Evolutionary conservation across 2,113 vertebrate genomes (phyloP), one percentile per base, ranked within the genome.

Genomic region (Leucoraja erinaceus): DNA sequence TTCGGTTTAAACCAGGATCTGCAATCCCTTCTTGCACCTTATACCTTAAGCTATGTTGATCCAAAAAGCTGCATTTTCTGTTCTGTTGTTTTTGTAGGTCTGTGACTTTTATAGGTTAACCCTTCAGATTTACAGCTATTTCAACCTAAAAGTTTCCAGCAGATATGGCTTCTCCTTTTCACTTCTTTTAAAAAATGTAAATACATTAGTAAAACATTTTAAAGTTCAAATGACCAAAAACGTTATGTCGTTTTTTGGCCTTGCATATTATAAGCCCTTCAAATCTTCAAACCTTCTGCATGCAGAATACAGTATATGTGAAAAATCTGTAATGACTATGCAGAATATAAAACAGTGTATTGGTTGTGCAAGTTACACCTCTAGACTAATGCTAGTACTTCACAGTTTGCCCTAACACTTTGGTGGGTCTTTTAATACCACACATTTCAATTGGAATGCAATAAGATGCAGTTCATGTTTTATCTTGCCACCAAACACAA

Each of bases 401-500:
- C 38, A 25, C 28, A 72, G 20, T 91, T 22, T 47, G 68, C 38
- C 18, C 38, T 12, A 31, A 33, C 8, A 91, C 22, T 91, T 91
- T 18, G 4, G 66, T 38, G 33, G 18, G 33, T 68, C 90, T 91
- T 66, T 70, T 38, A 91, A 72, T 74, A 22, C 70, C 70, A 91
- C 90, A 22, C 66, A 74, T 38, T 33, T 12, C 90, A 72, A 22
- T 74, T 72, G 90, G 90, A 91, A 70, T 72, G 90, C 33, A 54
- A 11, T 28, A 16, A 72, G 33, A 74, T 74, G 38, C 70, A 91
- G 90, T 74, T 91, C 68, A 11, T 72, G 66, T 25, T 72, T 72
- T 91, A 47, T 91, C 90, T 22, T 91, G 68, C 90, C 68, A 72
- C 90, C 8, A 8, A 28, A 74, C 90, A 91, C 63, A 90, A 90